phyloP scores from a whole-genome alignment of 2,888 invertebrate genomes.

The Epiblema foenella region DNA sequence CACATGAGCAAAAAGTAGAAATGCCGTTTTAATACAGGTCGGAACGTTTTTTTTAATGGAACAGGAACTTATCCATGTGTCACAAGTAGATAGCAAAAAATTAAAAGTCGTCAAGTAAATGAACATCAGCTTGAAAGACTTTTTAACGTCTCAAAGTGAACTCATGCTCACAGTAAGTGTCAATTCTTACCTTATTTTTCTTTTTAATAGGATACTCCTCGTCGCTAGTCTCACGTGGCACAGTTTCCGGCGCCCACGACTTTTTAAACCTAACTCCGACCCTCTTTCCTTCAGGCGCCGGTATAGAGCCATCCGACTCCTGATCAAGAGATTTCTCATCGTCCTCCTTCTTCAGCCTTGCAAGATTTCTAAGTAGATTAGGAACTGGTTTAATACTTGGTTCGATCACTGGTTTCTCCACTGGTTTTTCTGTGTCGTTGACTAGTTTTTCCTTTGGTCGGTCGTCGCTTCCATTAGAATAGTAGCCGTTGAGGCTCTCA shows the following conservation, averaged over 20 bases:
- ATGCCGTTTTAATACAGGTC: no score
- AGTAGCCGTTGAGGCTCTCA: constrained; percentile 93
- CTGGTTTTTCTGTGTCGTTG: constrained; percentile 21
- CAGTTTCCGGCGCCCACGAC: constrained; percentile 68
- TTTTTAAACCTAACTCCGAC: constrained; percentile 74
- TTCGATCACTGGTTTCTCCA: constrained; percentile 39
- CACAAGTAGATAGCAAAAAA: no score
- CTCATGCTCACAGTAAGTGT: constrained; percentile 6
- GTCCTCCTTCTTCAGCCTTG: constrained; percentile 69
- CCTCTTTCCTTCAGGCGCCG: constrained; percentile 67
- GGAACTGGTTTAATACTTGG: constrained; percentile 40
- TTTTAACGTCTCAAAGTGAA: background rate
- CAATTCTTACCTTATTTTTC: constrained; percentile 70
- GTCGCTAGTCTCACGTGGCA: constrained; percentile 68
- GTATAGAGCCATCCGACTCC: constrained; percentile 69
- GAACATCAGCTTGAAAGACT: background rate
- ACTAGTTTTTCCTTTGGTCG: constrained; percentile 45
- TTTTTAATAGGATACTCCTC: constrained; percentile 70
- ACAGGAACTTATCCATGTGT: no score
- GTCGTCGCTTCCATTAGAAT: constrained; percentile 88
- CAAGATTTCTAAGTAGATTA: constrained; percentile 45
- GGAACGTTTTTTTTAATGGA: no score
- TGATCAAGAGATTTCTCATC: constrained; percentile 72
- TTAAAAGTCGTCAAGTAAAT: no score
- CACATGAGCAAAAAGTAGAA: background rate